Evolutionary conservation across 2,113 vertebrate species (phyloP).

Genomic region (Haemorhous mexicanus): DNA sequence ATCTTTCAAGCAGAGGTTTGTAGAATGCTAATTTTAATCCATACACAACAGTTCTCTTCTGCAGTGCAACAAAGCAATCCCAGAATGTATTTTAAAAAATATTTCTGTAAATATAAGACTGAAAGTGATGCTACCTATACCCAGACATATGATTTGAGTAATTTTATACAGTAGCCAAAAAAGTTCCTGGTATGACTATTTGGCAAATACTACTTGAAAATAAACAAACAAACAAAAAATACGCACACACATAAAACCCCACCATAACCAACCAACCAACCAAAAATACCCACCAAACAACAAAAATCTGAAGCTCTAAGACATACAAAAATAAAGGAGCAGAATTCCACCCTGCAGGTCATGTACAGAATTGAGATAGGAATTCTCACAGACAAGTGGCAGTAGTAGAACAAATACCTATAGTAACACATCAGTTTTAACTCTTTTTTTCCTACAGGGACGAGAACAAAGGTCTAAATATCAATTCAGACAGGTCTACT

Average conservation of each 20-base stretch:
- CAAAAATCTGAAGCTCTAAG: background rate
- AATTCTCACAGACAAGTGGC: background rate
- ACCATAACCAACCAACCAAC: too few species aligned
- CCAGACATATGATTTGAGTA: background rate
- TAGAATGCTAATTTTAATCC: background rate
- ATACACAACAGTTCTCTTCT: background rate
- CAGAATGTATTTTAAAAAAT: background rate
- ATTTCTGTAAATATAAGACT: background rate
- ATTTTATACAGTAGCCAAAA: background rate
- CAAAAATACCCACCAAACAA: background rate
- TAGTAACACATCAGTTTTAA: background rate
- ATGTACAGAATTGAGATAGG: background rate
- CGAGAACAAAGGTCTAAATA: background rate
- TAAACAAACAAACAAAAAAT: too few species aligned
- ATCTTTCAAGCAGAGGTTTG: background rate
- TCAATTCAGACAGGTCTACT: background rate
- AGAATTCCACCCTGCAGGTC: background rate
- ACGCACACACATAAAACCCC: too few species aligned
- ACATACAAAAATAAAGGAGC: background rate
- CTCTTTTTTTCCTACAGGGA: background rate
- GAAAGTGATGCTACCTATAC: background rate
- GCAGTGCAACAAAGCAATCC: background rate
- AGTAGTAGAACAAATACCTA: background rate
- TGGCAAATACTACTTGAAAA: background rate
- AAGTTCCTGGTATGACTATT: background rate